Conservation (phyloP, 2,888 invertebrate genomes). For the Agrotis clavis region DNA sequence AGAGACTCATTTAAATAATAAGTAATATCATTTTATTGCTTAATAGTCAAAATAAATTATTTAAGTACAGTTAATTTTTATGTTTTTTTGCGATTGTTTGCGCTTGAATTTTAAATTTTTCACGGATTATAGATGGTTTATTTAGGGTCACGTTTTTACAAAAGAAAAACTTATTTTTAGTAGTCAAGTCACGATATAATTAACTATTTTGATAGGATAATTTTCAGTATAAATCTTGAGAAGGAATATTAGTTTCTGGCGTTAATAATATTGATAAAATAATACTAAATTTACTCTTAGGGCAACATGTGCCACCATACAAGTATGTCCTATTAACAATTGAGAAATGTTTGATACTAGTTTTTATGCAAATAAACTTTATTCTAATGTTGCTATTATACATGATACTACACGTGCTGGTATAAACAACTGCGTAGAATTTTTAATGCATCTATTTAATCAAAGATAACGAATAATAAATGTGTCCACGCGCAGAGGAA, state of each 20-base stretch:
- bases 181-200: no score
- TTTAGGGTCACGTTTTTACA: neutral
- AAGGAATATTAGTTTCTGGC: neutral
- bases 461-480: no score
- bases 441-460: neutral
- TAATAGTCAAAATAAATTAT: neutral
- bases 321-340: neutral
- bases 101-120: neutral
- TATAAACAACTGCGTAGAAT: neutral
- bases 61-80: neutral
- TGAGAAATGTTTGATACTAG: neutral
- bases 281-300: neutral
- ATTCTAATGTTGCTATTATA: neutral
- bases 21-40: neutral
- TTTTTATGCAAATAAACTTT: conserved; percentile 4
- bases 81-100: neutral
- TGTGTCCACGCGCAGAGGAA: no score
- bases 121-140: neutral
- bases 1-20: neutral
- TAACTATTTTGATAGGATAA: no score
- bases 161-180: no score
- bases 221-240: no score
- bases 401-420: neutral
- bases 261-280: neutral
- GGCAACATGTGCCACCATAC: neutral